phyloP scores from a whole-genome alignment of 2,888 invertebrate species.

The Dryomyza anilis region DNA sequence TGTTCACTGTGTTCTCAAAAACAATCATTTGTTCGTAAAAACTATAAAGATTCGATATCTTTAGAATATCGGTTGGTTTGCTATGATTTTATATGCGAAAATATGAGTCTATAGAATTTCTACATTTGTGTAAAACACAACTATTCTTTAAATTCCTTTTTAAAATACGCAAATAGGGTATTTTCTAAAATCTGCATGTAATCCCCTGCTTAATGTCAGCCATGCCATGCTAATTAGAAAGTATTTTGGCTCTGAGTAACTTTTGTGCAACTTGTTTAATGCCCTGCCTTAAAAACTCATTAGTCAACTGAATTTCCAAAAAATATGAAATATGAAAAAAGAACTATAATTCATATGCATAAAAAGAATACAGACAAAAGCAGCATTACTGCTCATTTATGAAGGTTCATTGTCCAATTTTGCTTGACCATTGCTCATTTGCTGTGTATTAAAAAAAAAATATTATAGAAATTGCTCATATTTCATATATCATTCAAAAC shows the following conservation, averaged over 20 bases:
- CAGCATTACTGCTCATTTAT: background rate
- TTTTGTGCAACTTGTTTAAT: background rate
- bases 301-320: background rate
- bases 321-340: background rate
- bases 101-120: too few species aligned
- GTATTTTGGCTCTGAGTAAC: background rate
- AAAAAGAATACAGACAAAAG: background rate
- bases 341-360: background rate
- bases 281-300: background rate
- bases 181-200: conserved; percentile 14
- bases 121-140: too few species aligned
- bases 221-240: conserved; percentile 2
- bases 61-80: too few species aligned
- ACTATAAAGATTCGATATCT: too few species aligned
- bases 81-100: too few species aligned
- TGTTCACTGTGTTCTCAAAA: too few species aligned
- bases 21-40: too few species aligned
- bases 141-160: too few species aligned
- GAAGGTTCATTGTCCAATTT: background rate
- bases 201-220: conserved; percentile 18
- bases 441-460: background rate
- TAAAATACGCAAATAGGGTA: too few species aligned
- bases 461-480: background rate
- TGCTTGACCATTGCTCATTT: conserved; percentile 2
- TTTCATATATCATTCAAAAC: background rate